Evolutionary conservation across 2,797 vertebrate genomes (phyloP), one percentile per base, ranked within the genome.

Genomic region (Channa striata): DNA sequence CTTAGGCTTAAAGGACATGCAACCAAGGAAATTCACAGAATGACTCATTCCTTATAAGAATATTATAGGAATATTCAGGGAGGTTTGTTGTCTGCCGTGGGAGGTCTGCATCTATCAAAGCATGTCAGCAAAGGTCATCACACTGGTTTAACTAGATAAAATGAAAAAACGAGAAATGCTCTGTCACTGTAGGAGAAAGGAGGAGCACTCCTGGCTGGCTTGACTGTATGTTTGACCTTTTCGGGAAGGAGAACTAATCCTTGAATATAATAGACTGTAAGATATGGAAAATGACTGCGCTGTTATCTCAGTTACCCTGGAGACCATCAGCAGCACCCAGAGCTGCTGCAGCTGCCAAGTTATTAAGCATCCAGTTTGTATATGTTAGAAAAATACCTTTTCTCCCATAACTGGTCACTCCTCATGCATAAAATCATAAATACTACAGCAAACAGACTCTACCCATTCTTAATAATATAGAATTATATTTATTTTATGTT

Each of bases 171-270:
- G 63, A 71, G 59, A 78, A 84, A 78, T 70, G 77, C 77, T 87
- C 77, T 40, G 86, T 90, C 81, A 89, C 77, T 76, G 78, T 44
- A 52, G 34, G 44, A 61, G 68, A 65, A 47, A 42, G 47, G 23
- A 77, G 82, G 63, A 83, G 77, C 56, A 81, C 81, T 89, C 91
- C 92, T 93, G 93, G 89, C 93, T 94, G 90, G 90, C 93, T 84
- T 96, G 97, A 97, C 96, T 98, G 97, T 97, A 95, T 93, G 93
- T 96, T 96, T 96, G 97, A 98, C 97, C 97, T 98, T 97, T 97
- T 93, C 91, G 94, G 94, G 94, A 95, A 95, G 94, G 95, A 95
- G 95, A 96, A 96, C 96, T 98, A 98, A 98, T 98, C 96, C 96
- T 94, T 94, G 95, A 92, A 95, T 96, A 96, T 97, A 97, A 97